A percentile compares a stretch with the other conserved stretches of the same genome.
Evolutionary conservation across 2,113 vertebrate species (phyloP).

Genomic region (Thryonomys swinderianus): DNA sequence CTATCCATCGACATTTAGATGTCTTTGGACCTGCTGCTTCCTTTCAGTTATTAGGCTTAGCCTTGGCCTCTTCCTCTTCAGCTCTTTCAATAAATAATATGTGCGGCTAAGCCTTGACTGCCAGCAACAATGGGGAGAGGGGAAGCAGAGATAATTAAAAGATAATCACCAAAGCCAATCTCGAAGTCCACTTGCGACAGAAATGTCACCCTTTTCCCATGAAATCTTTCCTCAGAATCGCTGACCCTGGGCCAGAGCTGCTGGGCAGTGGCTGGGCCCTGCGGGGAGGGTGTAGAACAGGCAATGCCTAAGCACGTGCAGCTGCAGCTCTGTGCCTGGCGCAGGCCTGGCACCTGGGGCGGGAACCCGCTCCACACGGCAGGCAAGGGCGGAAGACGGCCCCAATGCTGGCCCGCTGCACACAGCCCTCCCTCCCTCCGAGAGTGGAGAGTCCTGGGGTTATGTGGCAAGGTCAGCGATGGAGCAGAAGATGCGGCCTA

Average conservation of each 20-base stretch:
- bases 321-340: background rate
- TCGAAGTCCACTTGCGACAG: background rate
- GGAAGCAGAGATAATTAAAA: constrained; percentile 60
- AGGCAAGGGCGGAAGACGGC: background rate
- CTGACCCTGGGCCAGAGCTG: background rate
- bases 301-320: background rate
- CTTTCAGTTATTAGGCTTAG: constrained; percentile 44
- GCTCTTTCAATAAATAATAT: constrained; percentile 69
- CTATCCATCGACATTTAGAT: constrained; percentile 32
- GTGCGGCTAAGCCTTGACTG: background rate
- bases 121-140: constrained; percentile 15
- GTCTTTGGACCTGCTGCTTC: constrained; percentile 60
- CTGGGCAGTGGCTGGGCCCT: background rate
- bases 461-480: accelerated
- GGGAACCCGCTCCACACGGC: background rate
- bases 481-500: background rate
- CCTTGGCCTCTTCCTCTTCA: constrained; percentile 68
- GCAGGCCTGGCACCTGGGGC: no score
- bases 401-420: background rate
- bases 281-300: background rate
- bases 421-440: background rate
- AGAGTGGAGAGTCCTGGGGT: background rate
- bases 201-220: constrained; percentile 53
- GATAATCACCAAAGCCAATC: constrained; percentile 20
- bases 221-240: constrained; percentile 42